phyloP scores from a whole-genome alignment of 2,888 invertebrate species.

The Sialis lutaria region DNA sequence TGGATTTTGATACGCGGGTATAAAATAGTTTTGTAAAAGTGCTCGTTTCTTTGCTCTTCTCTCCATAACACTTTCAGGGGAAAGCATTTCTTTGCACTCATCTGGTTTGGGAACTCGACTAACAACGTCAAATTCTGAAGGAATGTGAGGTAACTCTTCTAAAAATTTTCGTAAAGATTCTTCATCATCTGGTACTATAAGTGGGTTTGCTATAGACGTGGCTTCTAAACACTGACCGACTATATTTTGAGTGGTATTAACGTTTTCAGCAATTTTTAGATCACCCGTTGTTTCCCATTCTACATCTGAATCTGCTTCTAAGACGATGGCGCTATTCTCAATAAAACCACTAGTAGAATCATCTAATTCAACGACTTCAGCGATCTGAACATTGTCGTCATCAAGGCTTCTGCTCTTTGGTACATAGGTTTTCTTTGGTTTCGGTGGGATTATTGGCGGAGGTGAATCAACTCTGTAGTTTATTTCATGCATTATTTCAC shows the following conservation, averaged over 20 bases:
- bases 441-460: constrained; percentile 10
- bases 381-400: constrained; percentile 23
- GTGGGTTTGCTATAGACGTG: neutral
- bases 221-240: constrained; percentile 26
- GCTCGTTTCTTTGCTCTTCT: constrained; percentile 33
- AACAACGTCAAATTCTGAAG: constrained; percentile 26
- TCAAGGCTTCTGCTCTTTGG: constrained; percentile 23
- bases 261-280: constrained; percentile 17
- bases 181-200: constrained; percentile 39
- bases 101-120: constrained; percentile 11
- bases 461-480: constrained; percentile 24
- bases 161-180: constrained; percentile 34
- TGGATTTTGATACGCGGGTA: constrained; percentile 39
- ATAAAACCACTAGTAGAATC: constrained; percentile 21
- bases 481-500: constrained; percentile 5
- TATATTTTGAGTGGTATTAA: constrained; percentile 21
- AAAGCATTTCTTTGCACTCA: constrained; percentile 12
- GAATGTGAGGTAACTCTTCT: constrained; percentile 34
- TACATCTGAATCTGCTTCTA: constrained; percentile 44
- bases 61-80: constrained; percentile 19
- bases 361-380: constrained; percentile 18
- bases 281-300: constrained; percentile 38
- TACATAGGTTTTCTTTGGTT: constrained; percentile 6
- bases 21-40: constrained; percentile 34
- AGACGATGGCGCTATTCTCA: constrained; percentile 35